Evolutionary conservation across 2,113 vertebrate species (phyloP), one percentile per base, ranked within the genome.

Genomic region (Lynx canadensis): DNA sequence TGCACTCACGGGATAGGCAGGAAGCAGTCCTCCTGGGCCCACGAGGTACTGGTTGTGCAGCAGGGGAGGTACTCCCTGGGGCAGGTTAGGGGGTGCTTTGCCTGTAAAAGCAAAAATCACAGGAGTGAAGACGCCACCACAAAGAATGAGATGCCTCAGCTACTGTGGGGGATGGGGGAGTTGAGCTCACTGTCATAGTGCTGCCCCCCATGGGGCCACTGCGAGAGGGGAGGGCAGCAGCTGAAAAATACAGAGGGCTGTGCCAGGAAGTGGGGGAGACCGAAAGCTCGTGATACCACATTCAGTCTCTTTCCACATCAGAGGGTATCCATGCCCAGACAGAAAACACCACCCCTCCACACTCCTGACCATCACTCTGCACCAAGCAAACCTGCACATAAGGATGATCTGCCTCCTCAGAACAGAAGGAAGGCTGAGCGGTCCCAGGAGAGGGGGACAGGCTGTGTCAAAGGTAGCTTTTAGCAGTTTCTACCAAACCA

Each of bases 1-100:
- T 91, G 13, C n/a, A 83, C 99, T 99, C 99, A 99, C 99, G 98
- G 99, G 99, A 98, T 99, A 99, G 97, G 99, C 99, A 96, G 99
- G 99, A 91, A 99, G 99, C 96, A 99, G 99, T 97, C 99, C 99
- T 98, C 99, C 99, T 16, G 99, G 99, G 98, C 99, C 99, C 99
- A 99, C 99, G 98, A 99, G 99, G 98, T 99, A 99, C 99, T 99
- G 99, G 99, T 99, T 99, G 98, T 99, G 99, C 98, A 99, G 98
- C 96, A 99, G 98, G 76, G 99, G 99, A 5, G 99, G 99, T 69
- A 99, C 99, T 95, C 99, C 99, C 98, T 99, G 99, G 82, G 99
- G 99, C 97, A 99, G 97, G 97, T 99, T 99, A 92, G 99, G 99
- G 91, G 99, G 99, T 81, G 99, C 99, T 99, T 99, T 99, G 98